These are phyloP conservation scores for Oscheius sp. DNA, from an alignment of 2,888 invertebrate genomes.

Conservation along the genomic window DNA sequence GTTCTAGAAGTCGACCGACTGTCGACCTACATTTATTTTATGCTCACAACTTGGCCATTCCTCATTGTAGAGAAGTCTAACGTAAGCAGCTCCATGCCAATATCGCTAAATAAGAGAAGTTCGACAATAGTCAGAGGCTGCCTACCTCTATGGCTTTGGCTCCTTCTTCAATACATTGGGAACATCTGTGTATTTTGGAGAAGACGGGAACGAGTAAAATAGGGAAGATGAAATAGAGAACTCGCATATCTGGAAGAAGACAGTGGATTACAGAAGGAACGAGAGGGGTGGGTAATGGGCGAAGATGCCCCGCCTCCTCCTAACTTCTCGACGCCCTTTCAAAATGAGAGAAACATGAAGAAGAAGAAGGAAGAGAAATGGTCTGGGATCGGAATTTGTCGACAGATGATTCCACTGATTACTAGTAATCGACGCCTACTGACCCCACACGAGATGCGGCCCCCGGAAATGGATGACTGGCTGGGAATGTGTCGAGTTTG, in stretches of 20 bases:
- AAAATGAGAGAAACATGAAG: conserved; percentile 15
- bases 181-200: neutral
- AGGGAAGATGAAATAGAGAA: conserved; percentile 32
- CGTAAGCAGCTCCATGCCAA: no score
- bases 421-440: no score
- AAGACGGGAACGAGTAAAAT: neutral
- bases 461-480: no score
- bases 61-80: neutral
- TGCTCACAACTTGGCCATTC: neutral
- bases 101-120: no score
- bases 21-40: no score
- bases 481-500: no score
- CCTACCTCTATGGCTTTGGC: neutral
- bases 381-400: neutral
- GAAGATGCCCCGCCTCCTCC: no score
- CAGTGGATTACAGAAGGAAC: conserved; percentile 38
- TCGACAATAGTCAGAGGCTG: neutral
- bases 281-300: conserved; percentile 24
- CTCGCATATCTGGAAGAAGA: neutral
- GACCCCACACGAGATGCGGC: no score
- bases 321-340: neutral
- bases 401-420: no score
- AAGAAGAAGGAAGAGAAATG: conserved; percentile 1
- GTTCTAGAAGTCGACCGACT: no score
- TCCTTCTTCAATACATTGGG: neutral